Conservation (phyloP, 2,797 vertebrate genomes). For the Psittacula derbiana region DNA sequence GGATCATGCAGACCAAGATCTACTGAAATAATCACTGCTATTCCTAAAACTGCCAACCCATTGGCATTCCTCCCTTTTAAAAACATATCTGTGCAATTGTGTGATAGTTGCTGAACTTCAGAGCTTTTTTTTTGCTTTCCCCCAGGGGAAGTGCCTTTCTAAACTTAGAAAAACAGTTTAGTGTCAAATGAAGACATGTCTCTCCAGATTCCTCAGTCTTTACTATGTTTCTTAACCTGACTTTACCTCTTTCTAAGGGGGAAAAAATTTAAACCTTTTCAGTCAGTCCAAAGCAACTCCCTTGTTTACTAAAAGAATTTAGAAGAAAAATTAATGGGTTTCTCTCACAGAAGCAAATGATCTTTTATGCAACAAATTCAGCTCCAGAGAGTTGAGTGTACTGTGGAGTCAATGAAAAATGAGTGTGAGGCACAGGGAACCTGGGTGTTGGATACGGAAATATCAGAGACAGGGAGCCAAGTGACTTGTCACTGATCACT, state of each 20-base stretch:
- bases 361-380: neutral
- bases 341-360: neutral
- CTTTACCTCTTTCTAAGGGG: neutral
- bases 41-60: neutral
- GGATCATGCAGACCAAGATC: neutral
- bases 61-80: neutral
- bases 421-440: neutral
- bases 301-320: neutral
- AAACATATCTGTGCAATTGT: neutral
- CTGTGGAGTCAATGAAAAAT: neutral
- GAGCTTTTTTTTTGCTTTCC: neutral
- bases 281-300: neutral
- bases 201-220: neutral
- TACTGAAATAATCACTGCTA: neutral
- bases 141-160: neutral
- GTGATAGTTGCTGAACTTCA: neutral
- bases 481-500: neutral
- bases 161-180: neutral
- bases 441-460: neutral
- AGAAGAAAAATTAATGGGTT: neutral
- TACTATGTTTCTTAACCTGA: neutral
- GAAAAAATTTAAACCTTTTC: neutral
- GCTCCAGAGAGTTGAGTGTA: neutral
- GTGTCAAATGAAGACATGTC: rapidly evolving
- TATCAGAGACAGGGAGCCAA: neutral